These are phyloP conservation scores for Neoaliturus tenellus DNA, from an alignment of 2,888 invertebrate species.

Conservation along the genomic window DNA sequence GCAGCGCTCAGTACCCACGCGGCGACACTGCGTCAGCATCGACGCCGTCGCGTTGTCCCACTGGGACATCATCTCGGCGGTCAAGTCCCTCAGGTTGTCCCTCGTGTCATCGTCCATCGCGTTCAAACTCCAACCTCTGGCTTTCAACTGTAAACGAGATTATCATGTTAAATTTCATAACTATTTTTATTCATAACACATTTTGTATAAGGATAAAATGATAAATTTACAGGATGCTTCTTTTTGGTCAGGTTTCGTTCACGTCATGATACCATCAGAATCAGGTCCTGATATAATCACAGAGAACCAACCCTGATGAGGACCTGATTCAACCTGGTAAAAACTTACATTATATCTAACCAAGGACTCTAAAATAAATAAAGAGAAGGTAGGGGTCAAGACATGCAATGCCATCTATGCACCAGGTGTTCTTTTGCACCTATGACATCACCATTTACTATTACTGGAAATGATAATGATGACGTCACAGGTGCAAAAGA, in stretches of 20 bases:
- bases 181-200: background rate
- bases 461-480: no score
- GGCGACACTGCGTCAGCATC: slow-evolving; percentile 96
- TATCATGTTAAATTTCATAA: background rate
- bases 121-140: slow-evolving; percentile 87
- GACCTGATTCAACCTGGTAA: no score
- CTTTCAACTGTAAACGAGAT: background rate
- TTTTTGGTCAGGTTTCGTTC: no score
- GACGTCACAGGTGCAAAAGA: no score
- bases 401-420: no score
- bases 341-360: no score
- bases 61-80: slow-evolving; percentile 85
- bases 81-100: slow-evolving; percentile 72
- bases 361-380: no score
- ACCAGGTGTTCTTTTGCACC: no score
- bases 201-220: background rate
- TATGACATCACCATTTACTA: no score
- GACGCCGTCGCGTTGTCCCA: slow-evolving; percentile 97
- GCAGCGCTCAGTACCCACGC: slow-evolving; percentile 70
- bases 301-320: background rate
- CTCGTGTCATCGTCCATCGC: slow-evolving; percentile 92
- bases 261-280: background rate
- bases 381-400: no score
- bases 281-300: background rate
- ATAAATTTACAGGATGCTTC: background rate